Conservation (phyloP, 2,888 invertebrate species). For the Ennomos fuscantarius region DNA sequence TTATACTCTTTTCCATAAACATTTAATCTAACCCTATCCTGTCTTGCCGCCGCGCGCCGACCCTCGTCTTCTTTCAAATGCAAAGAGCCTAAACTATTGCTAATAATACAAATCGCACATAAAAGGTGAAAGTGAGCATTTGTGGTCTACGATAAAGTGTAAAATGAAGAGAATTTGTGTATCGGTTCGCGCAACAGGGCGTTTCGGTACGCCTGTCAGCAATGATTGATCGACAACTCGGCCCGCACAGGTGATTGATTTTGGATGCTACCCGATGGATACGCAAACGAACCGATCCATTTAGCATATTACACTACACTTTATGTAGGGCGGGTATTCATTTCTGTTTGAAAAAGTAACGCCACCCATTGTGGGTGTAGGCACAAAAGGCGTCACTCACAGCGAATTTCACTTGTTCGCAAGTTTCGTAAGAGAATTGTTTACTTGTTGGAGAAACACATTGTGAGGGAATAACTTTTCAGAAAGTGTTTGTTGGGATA, state of each 20-base stretch:
- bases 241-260: slow-evolving; percentile 54
- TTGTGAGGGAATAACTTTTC: slow-evolving; percentile 20
- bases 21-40: slow-evolving; percentile 21
- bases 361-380: slow-evolving; percentile 22
- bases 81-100: slow-evolving; percentile 26
- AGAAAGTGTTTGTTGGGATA: slow-evolving; percentile 16
- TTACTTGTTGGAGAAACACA: slow-evolving; percentile 23
- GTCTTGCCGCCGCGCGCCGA: slow-evolving; percentile 9
- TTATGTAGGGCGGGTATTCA: slow-evolving; percentile 35
- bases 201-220: slow-evolving; percentile 38
- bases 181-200: slow-evolving; percentile 40
- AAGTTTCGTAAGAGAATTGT: slow-evolving; percentile 25
- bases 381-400: slow-evolving; percentile 29
- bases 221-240: slow-evolving; percentile 60
- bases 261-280: slow-evolving; percentile 54
- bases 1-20: slow-evolving; percentile 3
- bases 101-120: slow-evolving; percentile 17
- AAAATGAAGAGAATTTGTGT: slow-evolving; percentile 16
- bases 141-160: slow-evolving; percentile 14
- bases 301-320: slow-evolving; percentile 40
- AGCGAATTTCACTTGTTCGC: slow-evolving; percentile 26
- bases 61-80: slow-evolving; percentile 28
- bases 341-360: slow-evolving; percentile 31
- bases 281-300: slow-evolving; percentile 49
- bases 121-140: slow-evolving; percentile 6